These are phyloP conservation scores for Brachionus sp. DNA, from an alignment of 1,140 invertebrate genomes.

Conservation along the genomic window DNA sequence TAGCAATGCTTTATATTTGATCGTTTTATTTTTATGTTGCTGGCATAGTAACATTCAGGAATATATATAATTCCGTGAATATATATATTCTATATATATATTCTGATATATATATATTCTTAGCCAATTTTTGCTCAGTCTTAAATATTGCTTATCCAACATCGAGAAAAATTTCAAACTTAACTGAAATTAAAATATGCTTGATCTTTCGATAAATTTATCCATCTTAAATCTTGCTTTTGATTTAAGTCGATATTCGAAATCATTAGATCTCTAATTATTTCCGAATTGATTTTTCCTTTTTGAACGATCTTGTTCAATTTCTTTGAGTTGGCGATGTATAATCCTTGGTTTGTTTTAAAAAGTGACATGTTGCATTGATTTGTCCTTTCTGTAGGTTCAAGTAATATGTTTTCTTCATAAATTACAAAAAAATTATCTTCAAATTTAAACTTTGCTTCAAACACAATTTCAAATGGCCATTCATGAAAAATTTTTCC, in stretches of 20 bases:
- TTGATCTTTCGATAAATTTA: background rate
- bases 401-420: background rate
- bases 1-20: background rate
- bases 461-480: background rate
- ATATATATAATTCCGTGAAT: background rate
- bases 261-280: background rate
- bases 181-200: background rate
- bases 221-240: background rate
- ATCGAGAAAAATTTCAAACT: no score
- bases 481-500: background rate
- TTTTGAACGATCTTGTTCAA: background rate
- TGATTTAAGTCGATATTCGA: background rate
- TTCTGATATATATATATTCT: no score
- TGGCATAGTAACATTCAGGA: background rate
- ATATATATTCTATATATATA: no score
- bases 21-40: background rate
- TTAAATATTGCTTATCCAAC: no score
- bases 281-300: background rate
- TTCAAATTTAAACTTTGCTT: background rate
- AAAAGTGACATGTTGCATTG: background rate
- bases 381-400: background rate
- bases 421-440: background rate
- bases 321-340: background rate
- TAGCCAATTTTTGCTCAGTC: no score
- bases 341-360: background rate